Evolutionary conservation across 2,797 vertebrate species (phyloP), one percentile per base, ranked within the genome.

Genomic region (Tapirus indicus): DNA sequence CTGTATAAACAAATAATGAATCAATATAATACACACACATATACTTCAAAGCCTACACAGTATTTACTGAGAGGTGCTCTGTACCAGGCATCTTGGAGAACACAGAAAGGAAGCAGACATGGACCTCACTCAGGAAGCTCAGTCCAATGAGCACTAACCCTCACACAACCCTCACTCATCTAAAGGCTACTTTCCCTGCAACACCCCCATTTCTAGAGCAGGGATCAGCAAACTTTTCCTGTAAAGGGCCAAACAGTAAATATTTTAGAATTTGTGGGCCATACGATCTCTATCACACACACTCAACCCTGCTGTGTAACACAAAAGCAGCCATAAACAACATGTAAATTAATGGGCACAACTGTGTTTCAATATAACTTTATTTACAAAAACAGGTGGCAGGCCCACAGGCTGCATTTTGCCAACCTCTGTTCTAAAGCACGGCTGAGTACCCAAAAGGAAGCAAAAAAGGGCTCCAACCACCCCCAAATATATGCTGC

Each of bases 361-460:
- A 38, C 0, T 49, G n/a, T 91, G 68, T 56, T 78, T 86, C 44
- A 41, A 56, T 47, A 92, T 68, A 91, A 32, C 21, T 95, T 79
- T 84, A 95, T 82, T 92, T 87, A 94, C 13, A 94, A 95, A 79
- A 96, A 95, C 5, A 87, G 35, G 62, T 11, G 52, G 60, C 66
- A 88, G 32, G 41, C 56, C 41, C 32, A 44, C 0, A 85, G 54
- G 35, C 23, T 77, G 49, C 49, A 69, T 80, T 97, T 75, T 86
- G 77, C 66, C 88, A 90, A 62, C 17, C 11, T 23, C 18, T 87
- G 9, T 80, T 77, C 90, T 44, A 71, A 0, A 89, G 25, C 27
- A 74, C 2, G 17, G 41, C 35, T 92, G 44, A 80, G 44, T 38
- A 86, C 32, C 7, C 47, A 88, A 83, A 74, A 82, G 27, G 47